A percentile compares a stretch with the other conserved stretches of the same genome.
These are phyloP conservation scores for Rhipidura dahli DNA, from an alignment of 2,113 vertebrate species.

Conservation along the genomic window DNA sequence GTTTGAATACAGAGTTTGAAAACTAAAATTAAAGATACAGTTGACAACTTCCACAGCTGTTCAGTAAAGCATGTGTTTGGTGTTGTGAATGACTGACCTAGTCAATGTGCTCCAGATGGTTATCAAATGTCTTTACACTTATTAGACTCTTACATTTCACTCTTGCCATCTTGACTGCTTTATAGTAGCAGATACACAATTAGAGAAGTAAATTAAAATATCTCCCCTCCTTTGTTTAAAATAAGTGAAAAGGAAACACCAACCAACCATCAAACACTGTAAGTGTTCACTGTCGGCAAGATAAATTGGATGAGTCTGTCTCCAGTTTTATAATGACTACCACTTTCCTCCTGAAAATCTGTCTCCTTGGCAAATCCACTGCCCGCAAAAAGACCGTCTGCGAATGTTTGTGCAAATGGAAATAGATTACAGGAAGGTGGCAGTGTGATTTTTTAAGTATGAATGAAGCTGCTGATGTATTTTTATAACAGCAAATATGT, in stretches of 20 bases:
- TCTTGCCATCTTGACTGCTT: neutral
- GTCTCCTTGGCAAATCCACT: neutral
- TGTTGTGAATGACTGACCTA: neutral
- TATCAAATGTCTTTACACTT: neutral
- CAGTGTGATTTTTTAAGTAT: neutral
- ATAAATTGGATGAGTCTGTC: neutral
- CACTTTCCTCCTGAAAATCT: neutral
- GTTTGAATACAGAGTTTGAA: neutral
- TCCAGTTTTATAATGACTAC: neutral
- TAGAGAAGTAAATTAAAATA: neutral
- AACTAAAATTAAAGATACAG: neutral
- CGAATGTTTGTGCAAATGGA: neutral
- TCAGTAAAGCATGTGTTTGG: neutral
- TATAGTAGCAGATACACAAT: neutral
- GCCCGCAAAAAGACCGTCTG: fast-evolving
- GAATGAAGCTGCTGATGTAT: neutral
- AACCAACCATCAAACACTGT: neutral
- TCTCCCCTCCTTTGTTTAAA: neutral
- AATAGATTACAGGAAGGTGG: neutral
- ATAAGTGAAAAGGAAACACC: neutral
- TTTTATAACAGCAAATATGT: neutral
- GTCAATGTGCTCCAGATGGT: neutral
- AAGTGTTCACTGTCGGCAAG: neutral
- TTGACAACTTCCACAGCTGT: neutral
- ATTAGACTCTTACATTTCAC: neutral